Evolutionary conservation across 2,888 invertebrate species (phyloP), one percentile per base, ranked within the genome.

Genomic region (Drosophila anomalata): DNA sequence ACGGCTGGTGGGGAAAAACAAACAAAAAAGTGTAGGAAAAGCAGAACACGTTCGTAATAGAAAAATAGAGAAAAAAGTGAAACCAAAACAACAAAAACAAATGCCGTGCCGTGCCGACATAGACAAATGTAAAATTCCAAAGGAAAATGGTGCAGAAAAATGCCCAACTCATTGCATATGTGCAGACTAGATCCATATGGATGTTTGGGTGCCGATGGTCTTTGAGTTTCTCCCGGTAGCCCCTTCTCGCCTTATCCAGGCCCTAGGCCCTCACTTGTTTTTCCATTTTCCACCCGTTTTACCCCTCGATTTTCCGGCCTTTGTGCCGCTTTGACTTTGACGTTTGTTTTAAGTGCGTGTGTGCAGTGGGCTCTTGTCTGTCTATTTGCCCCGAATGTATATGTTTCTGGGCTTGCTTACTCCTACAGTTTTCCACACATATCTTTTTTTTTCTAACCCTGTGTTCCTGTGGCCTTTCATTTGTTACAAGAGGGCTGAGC

Each of bases 111-210:
- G 9, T 29, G 29, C 29, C 65, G 73, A 70, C 70, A 63, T 63
- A 65, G 75, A 66, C 86, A 75, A 70, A 76, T 72, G 68, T 70
- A 72, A 76, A 70, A 65, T 70, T 26, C 57, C 53, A 54, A 54
- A 53, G 66, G 58, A 81, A 82, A 85, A 82, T 72, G 76, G 73
- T 65, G 67, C 76, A 73, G 66, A 78, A 81, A 78, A 75, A 87
- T 80, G 76, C 59, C 62, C 75, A 70, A 69, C 68, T 73, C 80
- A 75, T 72, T 73, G 71, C 73, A 65, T 72, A 66, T 72, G 72
- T 73, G 73, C 20, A 60, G 61, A 62, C 54, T 51, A 46, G 63
- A 55, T 44, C 48, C 44, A 39, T 53, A 39, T 68, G 4, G 29
- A 44, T 44, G 33, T 58, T 57, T n/a, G 51, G 46, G 29, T 44